These are phyloP conservation scores for Cyprinus carpio DNA, from an alignment of 2,113 vertebrate genomes.

Conservation along the genomic window DNA sequence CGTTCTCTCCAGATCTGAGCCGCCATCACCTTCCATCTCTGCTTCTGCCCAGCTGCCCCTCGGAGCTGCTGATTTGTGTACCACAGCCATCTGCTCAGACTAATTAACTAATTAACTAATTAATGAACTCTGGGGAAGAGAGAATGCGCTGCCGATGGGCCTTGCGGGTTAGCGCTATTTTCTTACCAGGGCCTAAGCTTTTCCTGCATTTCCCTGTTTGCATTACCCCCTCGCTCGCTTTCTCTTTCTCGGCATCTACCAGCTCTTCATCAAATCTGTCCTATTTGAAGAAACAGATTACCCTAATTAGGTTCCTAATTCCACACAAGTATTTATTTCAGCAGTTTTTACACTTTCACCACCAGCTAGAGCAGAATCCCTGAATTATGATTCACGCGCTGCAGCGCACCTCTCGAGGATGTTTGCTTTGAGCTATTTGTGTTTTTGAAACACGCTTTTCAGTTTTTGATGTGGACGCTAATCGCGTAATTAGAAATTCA, in stretches of 20 bases:
- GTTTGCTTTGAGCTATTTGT: conserved; percentile 54
- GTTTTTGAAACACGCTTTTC: conserved; percentile 28
- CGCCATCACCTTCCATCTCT: conserved; percentile 67
- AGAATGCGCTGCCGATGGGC: conserved; percentile 66
- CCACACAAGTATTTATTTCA: conserved; percentile 46
- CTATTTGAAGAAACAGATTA: conserved; percentile 57
- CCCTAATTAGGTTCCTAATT: conserved; percentile 57
- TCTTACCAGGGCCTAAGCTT: conserved; percentile 64
- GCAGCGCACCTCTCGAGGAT: conserved; percentile 29
- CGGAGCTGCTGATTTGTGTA: conserved; percentile 73
- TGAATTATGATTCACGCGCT: conserved; percentile 41
- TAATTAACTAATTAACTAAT: conserved; percentile 83
- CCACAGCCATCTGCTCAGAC: conserved; percentile 77
- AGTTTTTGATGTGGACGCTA: conserved; percentile 36
- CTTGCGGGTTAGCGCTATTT: conserved; percentile 57
- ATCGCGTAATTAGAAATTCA: conserved; percentile 46
- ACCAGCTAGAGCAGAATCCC: conserved; percentile 40
- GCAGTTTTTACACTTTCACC: conserved; percentile 30
- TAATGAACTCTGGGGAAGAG: conserved; percentile 77
- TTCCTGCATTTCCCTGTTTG: neutral
- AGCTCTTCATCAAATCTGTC: conserved; percentile 49
- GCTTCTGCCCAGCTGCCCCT: conserved; percentile 55
- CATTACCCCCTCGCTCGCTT: neutral
- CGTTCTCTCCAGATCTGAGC: conserved; percentile 48
- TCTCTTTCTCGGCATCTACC: conserved; percentile 9